Percentiles rank a stretch among this genome's conserved stretches.
Conservation (phyloP, 2,797 vertebrate species). For the Danio albolineatus region DNA sequence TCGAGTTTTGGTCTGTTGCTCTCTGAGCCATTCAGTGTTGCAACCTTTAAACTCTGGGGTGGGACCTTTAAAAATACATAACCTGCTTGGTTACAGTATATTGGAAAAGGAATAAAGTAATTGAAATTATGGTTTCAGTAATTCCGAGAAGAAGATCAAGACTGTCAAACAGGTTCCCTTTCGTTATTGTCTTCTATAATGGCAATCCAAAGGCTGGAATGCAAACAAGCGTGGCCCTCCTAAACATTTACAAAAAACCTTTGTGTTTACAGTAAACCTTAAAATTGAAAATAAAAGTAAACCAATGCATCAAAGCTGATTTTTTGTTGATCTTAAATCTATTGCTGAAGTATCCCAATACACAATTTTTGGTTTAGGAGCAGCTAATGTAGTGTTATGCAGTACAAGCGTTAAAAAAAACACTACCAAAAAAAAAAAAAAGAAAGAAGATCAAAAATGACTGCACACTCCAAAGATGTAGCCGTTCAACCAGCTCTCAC, state of each 20-base stretch:
- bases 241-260: no score
- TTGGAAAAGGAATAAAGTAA: not conserved
- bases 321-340: not conserved
- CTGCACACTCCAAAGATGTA: conserved; percentile 22
- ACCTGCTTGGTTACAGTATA: not conserved
- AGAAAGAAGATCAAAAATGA: not conserved
- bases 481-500: not conserved
- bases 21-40: no score
- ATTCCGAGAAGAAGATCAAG: not conserved
- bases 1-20: no score
- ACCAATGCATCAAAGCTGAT: not conserved
- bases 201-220: not conserved
- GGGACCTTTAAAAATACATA: not conserved
- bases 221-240: not conserved
- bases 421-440: conserved; percentile 8
- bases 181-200: not conserved
- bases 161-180: not conserved
- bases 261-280: not conserved
- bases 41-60: not conserved
- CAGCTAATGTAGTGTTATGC: not conserved
- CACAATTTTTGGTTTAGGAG: not conserved
- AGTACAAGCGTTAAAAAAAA: not conserved
- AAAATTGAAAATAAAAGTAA: conserved; percentile 9
- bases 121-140: not conserved
- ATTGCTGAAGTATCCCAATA: not conserved